phyloP scores from a whole-genome alignment of 1,140 invertebrate genomes.

The Cyclargus thomasi region DNA sequence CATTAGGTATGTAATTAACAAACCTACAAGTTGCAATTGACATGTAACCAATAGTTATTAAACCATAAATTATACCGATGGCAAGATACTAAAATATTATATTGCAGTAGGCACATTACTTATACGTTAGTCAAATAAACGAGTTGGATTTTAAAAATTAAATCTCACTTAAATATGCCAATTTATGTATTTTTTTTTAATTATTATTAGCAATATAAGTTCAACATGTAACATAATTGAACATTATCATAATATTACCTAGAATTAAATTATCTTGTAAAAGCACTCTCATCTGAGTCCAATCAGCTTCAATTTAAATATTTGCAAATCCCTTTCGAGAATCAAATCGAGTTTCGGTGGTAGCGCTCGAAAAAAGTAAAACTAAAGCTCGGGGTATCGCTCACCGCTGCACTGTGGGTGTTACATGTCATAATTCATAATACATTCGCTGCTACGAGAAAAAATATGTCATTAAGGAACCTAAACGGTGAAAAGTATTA shows the following conservation, averaged over 20 bases:
- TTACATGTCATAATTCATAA: constrained; percentile 64
- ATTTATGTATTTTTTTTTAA: no score
- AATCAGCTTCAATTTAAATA: no score
- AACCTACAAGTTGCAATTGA: background rate
- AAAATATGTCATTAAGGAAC: constrained; percentile 57
- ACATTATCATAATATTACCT: no score
- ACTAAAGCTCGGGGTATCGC: constrained; percentile 36
- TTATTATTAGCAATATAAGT: no score
- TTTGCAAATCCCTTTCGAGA: background rate
- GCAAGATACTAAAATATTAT: no score
- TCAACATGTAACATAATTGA: no score
- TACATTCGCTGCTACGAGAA: constrained; percentile 46
- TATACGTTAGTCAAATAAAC: no score
- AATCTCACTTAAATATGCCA: no score
- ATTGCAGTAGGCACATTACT: no score
- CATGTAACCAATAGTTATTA: background rate
- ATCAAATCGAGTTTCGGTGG: constrained; percentile 25
- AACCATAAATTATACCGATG: background rate
- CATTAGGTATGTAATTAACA: background rate
- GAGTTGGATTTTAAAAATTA: no score
- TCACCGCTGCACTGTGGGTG: constrained; percentile 47
- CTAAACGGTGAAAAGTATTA: constrained; percentile 62
- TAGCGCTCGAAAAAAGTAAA: constrained; percentile 29
- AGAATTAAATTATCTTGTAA: no score
- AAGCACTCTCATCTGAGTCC: background rate